A percentile compares a stretch with the other conserved stretches of the same genome.
Evolutionary conservation across 2,797 vertebrate species (phyloP).

Genomic region (Phoxinus dragarum): DNA sequence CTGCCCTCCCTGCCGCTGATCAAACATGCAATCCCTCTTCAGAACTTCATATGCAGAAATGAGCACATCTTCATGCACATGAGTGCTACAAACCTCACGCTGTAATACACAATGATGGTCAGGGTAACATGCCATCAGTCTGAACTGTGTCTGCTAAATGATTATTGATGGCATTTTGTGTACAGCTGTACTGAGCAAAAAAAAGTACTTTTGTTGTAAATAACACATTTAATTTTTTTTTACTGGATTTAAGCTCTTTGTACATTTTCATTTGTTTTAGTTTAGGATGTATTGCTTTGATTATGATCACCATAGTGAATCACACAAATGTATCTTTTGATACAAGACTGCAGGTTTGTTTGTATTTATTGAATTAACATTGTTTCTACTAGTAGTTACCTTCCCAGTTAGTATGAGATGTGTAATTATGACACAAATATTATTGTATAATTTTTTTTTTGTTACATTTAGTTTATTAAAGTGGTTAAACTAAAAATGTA

Average conservation of each 20-base stretch:
- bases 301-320: slow-evolving; percentile 44
- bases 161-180: background rate
- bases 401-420: background rate
- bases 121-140: background rate
- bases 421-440: background rate
- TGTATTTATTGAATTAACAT: slow-evolving; percentile 65
- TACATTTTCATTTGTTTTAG: slow-evolving; percentile 5
- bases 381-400: slow-evolving; percentile 48
- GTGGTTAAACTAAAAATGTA: background rate
- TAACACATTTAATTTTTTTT: background rate
- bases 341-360: slow-evolving; percentile 62
- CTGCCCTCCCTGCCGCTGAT: slow-evolving; percentile 70
- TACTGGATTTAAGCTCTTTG: background rate
- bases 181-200: background rate
- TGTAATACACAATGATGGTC: slow-evolving; percentile 13
- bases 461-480: background rate
- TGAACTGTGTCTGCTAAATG: slow-evolving; percentile 2
- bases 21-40: background rate
- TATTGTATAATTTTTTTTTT: background rate
- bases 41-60: background rate
- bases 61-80: background rate
- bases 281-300: slow-evolving; percentile 23
- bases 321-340: slow-evolving; percentile 69
- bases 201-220: slow-evolving; percentile 12
- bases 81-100: slow-evolving; percentile 49